phyloP scores from a whole-genome alignment of 2,888 invertebrate species.

The Hemaris fuciformis region DNA sequence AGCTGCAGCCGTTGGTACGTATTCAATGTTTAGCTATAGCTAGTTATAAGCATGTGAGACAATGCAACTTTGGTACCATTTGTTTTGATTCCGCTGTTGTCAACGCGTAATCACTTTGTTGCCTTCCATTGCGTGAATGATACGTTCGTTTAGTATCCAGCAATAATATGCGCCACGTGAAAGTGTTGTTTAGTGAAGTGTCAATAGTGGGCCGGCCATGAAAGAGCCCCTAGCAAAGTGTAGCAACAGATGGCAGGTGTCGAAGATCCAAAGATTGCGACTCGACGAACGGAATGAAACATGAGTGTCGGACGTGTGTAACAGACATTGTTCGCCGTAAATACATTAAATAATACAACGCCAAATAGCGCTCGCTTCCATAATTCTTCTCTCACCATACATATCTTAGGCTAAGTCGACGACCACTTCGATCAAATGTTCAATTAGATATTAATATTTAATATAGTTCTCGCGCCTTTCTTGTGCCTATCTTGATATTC shows the following conservation, averaged over 20 bases:
- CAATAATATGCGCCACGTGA: slow-evolving; percentile 50
- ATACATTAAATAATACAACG: slow-evolving; percentile 45
- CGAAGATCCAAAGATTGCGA: slow-evolving; percentile 76
- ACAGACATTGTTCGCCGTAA: slow-evolving; percentile 29
- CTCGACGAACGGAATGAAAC: slow-evolving; percentile 77
- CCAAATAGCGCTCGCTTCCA: slow-evolving; percentile 81
- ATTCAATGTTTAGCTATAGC: slow-evolving; percentile 37
- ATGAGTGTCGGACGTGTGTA: slow-evolving; percentile 47
- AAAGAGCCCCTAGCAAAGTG: slow-evolving; percentile 64
- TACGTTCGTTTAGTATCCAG: slow-evolving; percentile 2
- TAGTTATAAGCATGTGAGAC: slow-evolving; percentile 67
- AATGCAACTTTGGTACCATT: slow-evolving; percentile 60
- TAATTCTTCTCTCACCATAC: slow-evolving; percentile 67
- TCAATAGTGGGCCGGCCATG: slow-evolving; percentile 78
- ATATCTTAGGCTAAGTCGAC: slow-evolving; percentile 71
- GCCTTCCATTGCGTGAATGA: slow-evolving; percentile 34
- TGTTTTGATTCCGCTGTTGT: slow-evolving; percentile 23
- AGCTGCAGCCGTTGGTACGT: slow-evolving; percentile 33
- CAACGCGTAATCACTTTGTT: slow-evolving; percentile 11
- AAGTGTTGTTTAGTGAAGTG: slow-evolving; percentile 72
- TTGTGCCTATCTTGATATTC: slow-evolving; percentile 73
- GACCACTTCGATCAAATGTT: slow-evolving; percentile 56
- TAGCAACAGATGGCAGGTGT: slow-evolving; percentile 74
- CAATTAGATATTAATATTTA: slow-evolving; percentile 56
- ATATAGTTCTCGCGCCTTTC: slow-evolving; percentile 71